Conservation (phyloP, 2,888 invertebrate genomes). For the Caenorhabditis drosophilae region DNA sequence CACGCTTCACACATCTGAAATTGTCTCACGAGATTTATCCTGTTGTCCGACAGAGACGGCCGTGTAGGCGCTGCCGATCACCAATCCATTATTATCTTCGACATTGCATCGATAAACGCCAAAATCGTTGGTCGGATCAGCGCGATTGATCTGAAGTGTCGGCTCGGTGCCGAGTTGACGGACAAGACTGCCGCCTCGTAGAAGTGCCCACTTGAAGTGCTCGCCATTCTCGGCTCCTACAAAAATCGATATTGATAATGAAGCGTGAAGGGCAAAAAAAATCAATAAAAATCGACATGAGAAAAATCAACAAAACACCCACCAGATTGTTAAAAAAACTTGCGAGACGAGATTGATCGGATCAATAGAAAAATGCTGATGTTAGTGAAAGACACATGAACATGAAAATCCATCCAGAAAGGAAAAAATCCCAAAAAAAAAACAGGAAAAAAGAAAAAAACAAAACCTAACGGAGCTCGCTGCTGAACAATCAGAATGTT, state of each 20-base stretch:
- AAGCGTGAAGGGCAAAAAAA: no score
- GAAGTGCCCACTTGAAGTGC: slow-evolving; percentile 65
- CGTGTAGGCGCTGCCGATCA: slow-evolving; percentile 63
- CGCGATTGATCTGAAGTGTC: slow-evolving; percentile 56
- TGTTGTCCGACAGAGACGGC: slow-evolving; percentile 65
- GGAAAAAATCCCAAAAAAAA: no score
- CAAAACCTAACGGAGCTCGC: slow-evolving; percentile 29
- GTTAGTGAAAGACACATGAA: no score
- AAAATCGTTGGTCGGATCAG: slow-evolving; percentile 66
- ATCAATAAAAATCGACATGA: no score
- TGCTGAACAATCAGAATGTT: slow-evolving; percentile 41
- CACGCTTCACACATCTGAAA: no score
- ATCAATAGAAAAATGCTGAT: no score
- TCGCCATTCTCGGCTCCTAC: slow-evolving; percentile 49
- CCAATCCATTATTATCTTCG: slow-evolving; percentile 64
- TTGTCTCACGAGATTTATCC: slow-evolving; percentile 39
- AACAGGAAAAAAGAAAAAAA: slow-evolving; percentile 2
- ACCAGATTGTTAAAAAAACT: no score
- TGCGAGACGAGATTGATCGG: no score
- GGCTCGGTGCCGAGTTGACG: slow-evolving; percentile 60
- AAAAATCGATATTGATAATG: no score
- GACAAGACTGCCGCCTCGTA: slow-evolving; percentile 65
- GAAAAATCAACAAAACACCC: no score
- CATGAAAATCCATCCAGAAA: no score
- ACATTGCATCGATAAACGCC: slow-evolving; percentile 68